Conservation (phyloP, 1,140 invertebrate genomes). For the Oedothorax gibbosus region DNA sequence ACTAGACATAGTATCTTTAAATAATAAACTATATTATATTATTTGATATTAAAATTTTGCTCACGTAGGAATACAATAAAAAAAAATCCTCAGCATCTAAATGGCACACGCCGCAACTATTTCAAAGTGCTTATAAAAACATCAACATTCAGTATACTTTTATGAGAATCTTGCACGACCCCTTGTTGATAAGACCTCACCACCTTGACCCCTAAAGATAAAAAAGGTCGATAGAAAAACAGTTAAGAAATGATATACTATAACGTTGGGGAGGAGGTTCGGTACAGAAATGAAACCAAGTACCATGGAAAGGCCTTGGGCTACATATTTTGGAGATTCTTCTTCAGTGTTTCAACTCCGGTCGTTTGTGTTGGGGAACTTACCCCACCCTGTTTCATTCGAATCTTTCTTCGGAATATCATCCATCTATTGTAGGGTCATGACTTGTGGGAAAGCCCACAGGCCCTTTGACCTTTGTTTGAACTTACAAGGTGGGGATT, state of each 20-base stretch:
- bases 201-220: constrained; percentile 30
- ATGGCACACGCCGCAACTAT: neutral
- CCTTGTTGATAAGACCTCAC: constrained; percentile 11
- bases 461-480: constrained; percentile 35
- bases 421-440: constrained; percentile 46
- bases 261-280: constrained; percentile 29
- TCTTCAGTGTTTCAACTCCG: neutral
- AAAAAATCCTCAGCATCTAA: neutral
- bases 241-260: constrained; percentile 25
- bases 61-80: neutral
- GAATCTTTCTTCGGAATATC: constrained; percentile 55
- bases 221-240: constrained; percentile 19
- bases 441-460: constrained; percentile 15
- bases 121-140: neutral
- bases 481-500: constrained; percentile 45
- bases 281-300: constrained; percentile 38
- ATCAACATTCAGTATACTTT: too few species aligned
- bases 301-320: constrained; percentile 24
- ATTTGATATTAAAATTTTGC: neutral
- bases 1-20: too few species aligned
- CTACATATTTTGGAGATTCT: constrained; percentile 52
- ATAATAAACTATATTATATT: too few species aligned
- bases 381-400: constrained; percentile 58
- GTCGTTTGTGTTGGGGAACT: constrained; percentile 25
- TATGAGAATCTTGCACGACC: neutral